Conservation (phyloP, 53 echinoderm and acorn worm genomes). For the Patiria pectinifera region DNA sequence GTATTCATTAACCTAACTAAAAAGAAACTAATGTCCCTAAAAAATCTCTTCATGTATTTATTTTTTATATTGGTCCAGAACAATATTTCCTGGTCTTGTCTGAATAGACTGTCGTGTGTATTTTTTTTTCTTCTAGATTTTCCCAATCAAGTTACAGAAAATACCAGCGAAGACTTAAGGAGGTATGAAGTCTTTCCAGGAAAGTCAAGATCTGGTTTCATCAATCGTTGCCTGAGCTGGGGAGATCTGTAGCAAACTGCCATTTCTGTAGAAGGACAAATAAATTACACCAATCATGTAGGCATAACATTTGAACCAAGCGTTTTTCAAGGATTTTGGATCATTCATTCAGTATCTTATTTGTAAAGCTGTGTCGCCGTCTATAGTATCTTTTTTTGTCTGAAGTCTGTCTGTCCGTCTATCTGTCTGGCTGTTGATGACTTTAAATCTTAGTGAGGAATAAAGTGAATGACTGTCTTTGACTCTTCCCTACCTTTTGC, state of each 20-base stretch:
- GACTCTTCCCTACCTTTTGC: slow-evolving; percentile 53
- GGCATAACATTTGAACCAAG: background rate
- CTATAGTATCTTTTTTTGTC: no score
- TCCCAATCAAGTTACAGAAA: no score
- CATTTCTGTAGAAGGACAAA: slow-evolving; percentile 20
- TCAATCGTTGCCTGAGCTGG: background rate
- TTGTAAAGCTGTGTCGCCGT: background rate
- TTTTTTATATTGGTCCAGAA: no score
- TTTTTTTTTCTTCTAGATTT: no score
- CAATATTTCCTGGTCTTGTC: no score
- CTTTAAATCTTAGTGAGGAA: background rate
- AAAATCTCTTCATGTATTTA: no score
- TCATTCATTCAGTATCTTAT: background rate
- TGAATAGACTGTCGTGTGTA: no score
- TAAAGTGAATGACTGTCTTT: background rate
- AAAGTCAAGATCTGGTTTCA: background rate
- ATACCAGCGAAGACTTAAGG: no score
- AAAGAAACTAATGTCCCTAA: no score
- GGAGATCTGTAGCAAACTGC: slow-evolving; percentile 25
- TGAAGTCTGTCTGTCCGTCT: background rate
- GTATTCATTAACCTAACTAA: no score
- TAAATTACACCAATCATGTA: background rate
- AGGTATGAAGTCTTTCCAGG: background rate
- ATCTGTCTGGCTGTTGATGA: background rate
- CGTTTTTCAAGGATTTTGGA: background rate